A percentile compares a stretch with the other conserved stretches of the same genome.
These are phyloP conservation scores for Micrasema minimum DNA, from an alignment of 1,140 invertebrate genomes.

Conservation along the genomic window DNA sequence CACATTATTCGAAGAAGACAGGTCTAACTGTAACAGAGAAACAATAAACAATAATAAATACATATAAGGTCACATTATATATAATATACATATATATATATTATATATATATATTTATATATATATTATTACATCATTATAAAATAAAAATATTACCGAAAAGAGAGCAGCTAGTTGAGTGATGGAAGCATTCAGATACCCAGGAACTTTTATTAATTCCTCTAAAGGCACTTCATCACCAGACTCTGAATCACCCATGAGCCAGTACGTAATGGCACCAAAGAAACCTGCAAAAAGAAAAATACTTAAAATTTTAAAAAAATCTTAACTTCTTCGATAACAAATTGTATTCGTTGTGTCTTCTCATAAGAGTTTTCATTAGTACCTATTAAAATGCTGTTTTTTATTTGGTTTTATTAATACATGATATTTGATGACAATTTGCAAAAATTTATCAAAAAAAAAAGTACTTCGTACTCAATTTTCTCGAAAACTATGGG, in stretches of 20 bases:
- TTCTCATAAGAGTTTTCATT: no score
- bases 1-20: slow-evolving; percentile 47
- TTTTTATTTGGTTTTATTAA: no score
- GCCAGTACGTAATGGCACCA: slow-evolving; percentile 63
- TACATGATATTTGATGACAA: no score
- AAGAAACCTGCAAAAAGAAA: slow-evolving; percentile 58
- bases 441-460: no score
- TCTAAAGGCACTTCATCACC: slow-evolving; percentile 71
- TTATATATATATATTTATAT: neutral
- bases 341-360: no score
- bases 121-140: neutral
- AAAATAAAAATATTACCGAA: slow-evolving; percentile 59
- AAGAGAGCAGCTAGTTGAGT: slow-evolving; percentile 74
- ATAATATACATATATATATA: slow-evolving; percentile 1
- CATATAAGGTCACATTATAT: neutral
- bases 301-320: no score
- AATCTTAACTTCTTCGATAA: no score
- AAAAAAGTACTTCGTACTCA: no score
- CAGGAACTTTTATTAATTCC: slow-evolving; percentile 72
- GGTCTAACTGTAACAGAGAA: slow-evolving; percentile 58
- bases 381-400: no score
- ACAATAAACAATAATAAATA: slow-evolving; percentile 1
- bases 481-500: no score
- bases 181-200: slow-evolving; percentile 69
- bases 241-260: slow-evolving; percentile 64